Base-by-base conservation (phyloP, 1,140 invertebrate genomes). In the Lepidurus arcticus region DNA sequence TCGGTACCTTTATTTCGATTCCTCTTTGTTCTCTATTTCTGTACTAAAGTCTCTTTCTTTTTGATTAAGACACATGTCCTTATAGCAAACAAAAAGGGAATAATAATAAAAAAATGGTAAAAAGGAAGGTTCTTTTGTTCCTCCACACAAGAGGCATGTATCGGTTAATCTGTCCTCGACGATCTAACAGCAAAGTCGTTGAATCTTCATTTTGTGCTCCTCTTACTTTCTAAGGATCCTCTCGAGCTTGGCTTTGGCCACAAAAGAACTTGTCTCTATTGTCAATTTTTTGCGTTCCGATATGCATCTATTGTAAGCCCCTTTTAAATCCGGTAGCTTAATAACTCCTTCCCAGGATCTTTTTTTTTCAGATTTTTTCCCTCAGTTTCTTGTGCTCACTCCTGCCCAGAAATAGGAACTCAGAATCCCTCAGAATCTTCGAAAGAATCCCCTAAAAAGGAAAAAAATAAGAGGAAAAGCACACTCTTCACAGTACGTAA, bases 281-380 rank as follows among this genome's bases (percentile, higher is more conserved):
- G 53, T 65, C 45, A 6, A 11, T 4, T 47, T 10, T 10, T 10
- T 11, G 45, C 45, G 21, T 13, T 16, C 21, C 53, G 53, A 65
- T 65, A 16, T 21, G n/a, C 13, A 65, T 21, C 53, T 65, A 65
- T 65, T 65, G 53, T 65, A 21, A 65, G 5, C 53, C 53, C 53
- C 34, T 3, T 34, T 65, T 65, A 65, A 65, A 65, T 65, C 53
- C 53, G 16, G 53, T 65, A 65, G 53, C 53, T 65, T 65, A 65
- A 65, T 65, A 65, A 65, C 53, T 65, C 53, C 53, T n/a, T 65
- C 53, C 9, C 53, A 65, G 53, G 53, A 65, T 21, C n/a, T 65
- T 65, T 21, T 65, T 34, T 34, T 1, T 24, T 1, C 24, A 0
- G 24, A 24, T 1, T 24, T 24, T 24, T 24, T n/a, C n/a, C n/a